A percentile compares a stretch with the other conserved stretches of the same genome.
phyloP scores from a whole-genome alignment of 2,113 vertebrate species.

The Toxotes chatareus region DNA sequence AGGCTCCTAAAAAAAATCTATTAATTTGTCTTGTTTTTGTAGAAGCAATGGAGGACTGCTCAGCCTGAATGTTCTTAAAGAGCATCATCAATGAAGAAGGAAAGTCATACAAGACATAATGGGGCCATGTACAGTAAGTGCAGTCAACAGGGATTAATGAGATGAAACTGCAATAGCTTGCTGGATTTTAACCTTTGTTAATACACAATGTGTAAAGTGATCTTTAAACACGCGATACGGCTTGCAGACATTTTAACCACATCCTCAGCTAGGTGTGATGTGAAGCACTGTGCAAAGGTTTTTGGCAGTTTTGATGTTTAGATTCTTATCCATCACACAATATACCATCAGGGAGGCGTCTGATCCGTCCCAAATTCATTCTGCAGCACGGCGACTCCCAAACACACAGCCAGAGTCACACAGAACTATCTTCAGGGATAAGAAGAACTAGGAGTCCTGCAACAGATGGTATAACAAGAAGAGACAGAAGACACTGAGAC shows the following conservation, averaged over 20 bases:
- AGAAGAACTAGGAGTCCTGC: neutral
- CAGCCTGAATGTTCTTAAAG: constrained; percentile 15
- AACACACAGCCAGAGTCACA: neutral
- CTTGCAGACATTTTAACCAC: constrained; percentile 14
- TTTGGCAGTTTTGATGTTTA: neutral
- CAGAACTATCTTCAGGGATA: neutral
- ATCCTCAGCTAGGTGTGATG: constrained; percentile 3
- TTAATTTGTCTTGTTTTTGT: constrained; percentile 48
- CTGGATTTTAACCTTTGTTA: constrained; percentile 22
- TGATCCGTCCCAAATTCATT: neutral
- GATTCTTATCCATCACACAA: neutral
- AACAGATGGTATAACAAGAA: neutral
- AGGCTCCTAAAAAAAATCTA: constrained; percentile 26
- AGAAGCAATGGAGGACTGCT: constrained; percentile 18
- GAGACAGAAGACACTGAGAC: neutral
- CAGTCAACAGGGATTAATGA: constrained; percentile 41
- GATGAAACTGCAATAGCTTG: constrained; percentile 26
- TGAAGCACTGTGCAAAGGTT: neutral
- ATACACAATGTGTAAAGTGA: neutral
- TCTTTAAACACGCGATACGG: constrained; percentile 9
- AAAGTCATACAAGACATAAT: constrained; percentile 9
- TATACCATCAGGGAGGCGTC: neutral
- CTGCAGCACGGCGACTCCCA: neutral
- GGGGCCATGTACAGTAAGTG: constrained; percentile 1
- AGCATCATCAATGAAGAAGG: constrained; percentile 1